Evolutionary conservation across 1,140 invertebrate genomes (phyloP).

Genomic region (Nasonia longicornis): DNA sequence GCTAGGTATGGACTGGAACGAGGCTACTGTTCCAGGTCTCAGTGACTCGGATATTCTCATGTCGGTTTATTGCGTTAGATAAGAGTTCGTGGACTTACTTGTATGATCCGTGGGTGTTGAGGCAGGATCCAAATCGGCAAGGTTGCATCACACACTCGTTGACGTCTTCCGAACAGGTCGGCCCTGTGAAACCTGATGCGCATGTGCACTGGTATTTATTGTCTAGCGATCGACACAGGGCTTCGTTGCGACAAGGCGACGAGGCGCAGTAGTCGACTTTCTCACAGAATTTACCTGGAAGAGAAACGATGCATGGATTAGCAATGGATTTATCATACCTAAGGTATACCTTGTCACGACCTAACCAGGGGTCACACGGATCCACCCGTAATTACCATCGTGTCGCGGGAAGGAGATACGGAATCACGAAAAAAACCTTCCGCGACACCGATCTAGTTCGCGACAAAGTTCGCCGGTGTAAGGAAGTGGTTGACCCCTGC

Average conservation of each 20-base stretch:
- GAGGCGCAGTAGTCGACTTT: constrained; percentile 89
- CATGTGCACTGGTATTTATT: constrained; percentile 86
- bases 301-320: constrained; percentile 46
- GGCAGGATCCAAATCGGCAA: constrained; percentile 85
- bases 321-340: not conserved
- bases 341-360: not conserved
- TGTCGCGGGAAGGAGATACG: not conserved
- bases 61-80: no score
- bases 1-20: not conserved
- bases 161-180: constrained; percentile 88
- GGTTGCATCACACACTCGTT: constrained; percentile 86
- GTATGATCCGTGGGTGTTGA: constrained; percentile 91
- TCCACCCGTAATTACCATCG: constrained; percentile 14
- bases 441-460: constrained; percentile 23
- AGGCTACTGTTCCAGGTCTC: no score
- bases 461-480: not conserved
- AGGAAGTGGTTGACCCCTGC: not conserved
- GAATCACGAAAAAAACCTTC: constrained; percentile 20
- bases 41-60: no score
- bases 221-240: constrained; percentile 80
- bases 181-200: constrained; percentile 87
- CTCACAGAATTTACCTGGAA: constrained; percentile 87
- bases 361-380: not conserved
- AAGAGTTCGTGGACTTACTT: constrained; percentile 74
- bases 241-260: constrained; percentile 88